Base-by-base conservation (phyloP, 2,797 vertebrate genomes). In the Naso thynnoides region DNA sequence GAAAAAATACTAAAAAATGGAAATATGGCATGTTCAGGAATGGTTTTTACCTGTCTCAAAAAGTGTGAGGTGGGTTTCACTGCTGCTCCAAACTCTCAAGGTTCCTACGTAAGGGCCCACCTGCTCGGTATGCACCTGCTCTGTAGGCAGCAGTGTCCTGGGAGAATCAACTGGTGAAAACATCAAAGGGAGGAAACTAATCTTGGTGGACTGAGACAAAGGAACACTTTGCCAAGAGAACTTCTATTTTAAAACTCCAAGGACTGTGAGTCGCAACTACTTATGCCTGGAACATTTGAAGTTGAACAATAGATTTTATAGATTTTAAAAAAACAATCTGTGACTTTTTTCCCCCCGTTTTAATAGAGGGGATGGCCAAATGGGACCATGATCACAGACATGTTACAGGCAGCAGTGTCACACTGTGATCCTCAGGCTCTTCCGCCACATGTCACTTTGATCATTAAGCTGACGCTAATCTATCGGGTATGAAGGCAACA, bases 141-240 rank as follows among this genome's bases (percentile, higher is more conserved):
- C 79, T 73, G 79, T 62, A 77, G 88, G 81, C 84, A 85, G 85
- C 77, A 74, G 59, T 49, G 88, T 84, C 70, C 85, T 55, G 55
- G 38, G 82, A 76, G 82, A 86, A 69, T 83, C 70, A 65, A 65
- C 45, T 31, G 50, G 45, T 50, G 64, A 49, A 69, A 61, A 84
- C 88, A 88, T 91, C 88, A 91, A 89, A 90, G 87, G 41, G 75
- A 81, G 44, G 53, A 76, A 86, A 82, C 78, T 80, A 86, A 89
- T 91, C 83, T 85, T 42, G 50, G 68, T 58, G 71, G 77, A 86
- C 73, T 69, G 64, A 70, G 66, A 88, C 79, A 64, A 57, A 70
- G 73, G 53, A 68, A 24, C 57, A 45, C 54, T 83, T 59, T 63
- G 61, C 49, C 58, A 62, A 74, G 71, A 78, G 48, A 77, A 74